Base-by-base conservation (phyloP, 2,797 vertebrate species). In the Syndactyla subalaris region DNA sequence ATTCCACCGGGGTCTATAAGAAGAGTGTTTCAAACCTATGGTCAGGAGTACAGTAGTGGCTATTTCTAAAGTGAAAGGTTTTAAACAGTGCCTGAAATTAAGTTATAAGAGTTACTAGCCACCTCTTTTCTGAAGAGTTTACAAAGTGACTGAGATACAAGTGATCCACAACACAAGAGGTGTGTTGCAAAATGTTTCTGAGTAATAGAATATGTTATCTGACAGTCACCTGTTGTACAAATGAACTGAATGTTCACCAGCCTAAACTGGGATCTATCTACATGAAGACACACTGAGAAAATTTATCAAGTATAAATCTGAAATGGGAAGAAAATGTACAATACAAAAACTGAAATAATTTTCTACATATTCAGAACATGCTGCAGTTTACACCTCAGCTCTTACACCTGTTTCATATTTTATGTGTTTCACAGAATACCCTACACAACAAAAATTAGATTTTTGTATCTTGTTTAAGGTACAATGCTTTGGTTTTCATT, bases 101-200 rank as follows among this genome's bases (percentile, higher is more conserved):
- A 36, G 16, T 59, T 70, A 16, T 16, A 19, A 59, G 36, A 63
- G 10, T 59, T 41, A 52, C 13, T 76, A 39, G 52, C 34, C 20
- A 67, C 3, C 39, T 34, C 29, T 72, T 49, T 76, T 61, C 38
- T 58, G 14, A 78, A 45, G 7, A 24, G 10, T 61, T 46, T 24
- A 57, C 3, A 39, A 85, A 81, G 7, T 9, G 23, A 39, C 18
- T 23, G 36, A 71, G 43, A 32, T 62, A 26, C 7, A 78, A 73
- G 4, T 24, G 54, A 81, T 45, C 26, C 57, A 54, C 57, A 72
- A 61, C 21, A 65, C 20, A 43, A 29, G 12, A 81, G 4, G 1
- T 10, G 10, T 4, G 26, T n/a, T n/a, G 38, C 62, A 54, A 48
- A 71, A 63, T 0, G 0, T n/a, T 67, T 89, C 3, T 46, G 36